These are phyloP conservation scores for Epizoanthus rinbou DNA, from an alignment of 92 coral and sea anemone genomes.

Conservation along the genomic window DNA sequence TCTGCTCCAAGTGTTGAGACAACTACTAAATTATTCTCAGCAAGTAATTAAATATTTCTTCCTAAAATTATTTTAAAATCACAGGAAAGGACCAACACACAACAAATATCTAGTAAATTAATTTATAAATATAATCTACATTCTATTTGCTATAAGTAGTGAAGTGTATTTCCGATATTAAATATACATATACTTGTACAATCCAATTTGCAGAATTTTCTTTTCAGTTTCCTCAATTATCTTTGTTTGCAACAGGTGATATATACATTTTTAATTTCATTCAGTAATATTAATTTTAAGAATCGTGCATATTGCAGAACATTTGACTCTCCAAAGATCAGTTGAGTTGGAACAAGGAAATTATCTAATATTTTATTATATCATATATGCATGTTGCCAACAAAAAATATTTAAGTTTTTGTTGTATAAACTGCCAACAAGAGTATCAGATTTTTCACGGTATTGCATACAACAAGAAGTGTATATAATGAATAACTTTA, in stretches of 20 bases:
- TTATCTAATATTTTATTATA: neutral
- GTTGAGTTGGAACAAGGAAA: too few relatives aligned
- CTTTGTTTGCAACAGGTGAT: slow-evolving; percentile 27
- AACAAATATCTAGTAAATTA: too few relatives aligned
- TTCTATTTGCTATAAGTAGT: too few relatives aligned
- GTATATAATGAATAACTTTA: neutral
- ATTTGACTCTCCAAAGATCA: too few relatives aligned
- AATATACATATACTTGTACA: too few relatives aligned
- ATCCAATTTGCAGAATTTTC: neutral
- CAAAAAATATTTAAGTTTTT: neutral
- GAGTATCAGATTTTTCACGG: neutral
- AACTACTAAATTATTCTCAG: too few relatives aligned
- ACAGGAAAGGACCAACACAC: too few relatives aligned
- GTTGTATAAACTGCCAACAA: too few relatives aligned
- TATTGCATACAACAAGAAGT: neutral
- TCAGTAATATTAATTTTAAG: neutral
- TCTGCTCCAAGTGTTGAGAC: slow-evolving; percentile 13
- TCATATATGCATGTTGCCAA: neutral
- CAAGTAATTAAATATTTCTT: too few relatives aligned
- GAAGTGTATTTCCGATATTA: neutral
- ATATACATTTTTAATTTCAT: neutral
- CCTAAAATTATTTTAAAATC: too few relatives aligned
- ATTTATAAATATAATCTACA: too few relatives aligned
- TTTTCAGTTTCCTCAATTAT: neutral
- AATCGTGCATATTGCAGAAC: neutral